A percentile compares a stretch with the other conserved stretches of the same genome.
Evolutionary conservation across 2,113 vertebrate species (phyloP).

Genomic region (Bubo blakistoni): DNA sequence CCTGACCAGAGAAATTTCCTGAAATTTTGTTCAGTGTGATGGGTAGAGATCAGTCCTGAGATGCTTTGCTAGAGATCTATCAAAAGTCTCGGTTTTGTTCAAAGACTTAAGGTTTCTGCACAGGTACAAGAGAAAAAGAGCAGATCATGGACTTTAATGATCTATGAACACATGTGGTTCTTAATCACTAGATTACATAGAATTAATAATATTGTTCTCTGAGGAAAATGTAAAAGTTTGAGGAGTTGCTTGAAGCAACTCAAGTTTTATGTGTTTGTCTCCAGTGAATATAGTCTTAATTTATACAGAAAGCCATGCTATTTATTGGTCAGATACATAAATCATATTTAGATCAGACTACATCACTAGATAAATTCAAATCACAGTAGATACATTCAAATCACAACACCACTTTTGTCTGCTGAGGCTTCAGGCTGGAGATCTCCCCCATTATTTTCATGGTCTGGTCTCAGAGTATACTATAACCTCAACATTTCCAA

Average conservation of each 20-base stretch:
- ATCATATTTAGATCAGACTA: background rate
- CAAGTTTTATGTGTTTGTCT: background rate
- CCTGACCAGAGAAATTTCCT: background rate
- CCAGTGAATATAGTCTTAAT: background rate
- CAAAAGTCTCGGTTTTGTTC: background rate
- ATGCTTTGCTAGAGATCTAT: background rate
- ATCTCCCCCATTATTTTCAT: background rate
- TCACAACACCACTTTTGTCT: background rate
- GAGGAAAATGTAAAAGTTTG: background rate
- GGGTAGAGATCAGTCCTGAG: background rate
- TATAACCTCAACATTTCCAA: conserved; percentile 16
- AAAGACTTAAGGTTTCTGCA: background rate
- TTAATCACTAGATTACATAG: background rate
- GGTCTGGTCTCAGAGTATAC: background rate
- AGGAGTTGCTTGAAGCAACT: background rate
- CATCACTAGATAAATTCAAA: background rate
- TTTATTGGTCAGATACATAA: background rate
- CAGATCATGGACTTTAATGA: background rate
- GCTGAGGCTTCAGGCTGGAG: background rate
- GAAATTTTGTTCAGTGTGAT: background rate
- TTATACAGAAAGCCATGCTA: background rate
- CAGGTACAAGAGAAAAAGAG: background rate
- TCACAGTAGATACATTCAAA: background rate
- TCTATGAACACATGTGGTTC: background rate
- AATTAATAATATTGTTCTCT: background rate